Conservation (phyloP, 2,888 invertebrate species). For the Serrognathus titanus region DNA sequence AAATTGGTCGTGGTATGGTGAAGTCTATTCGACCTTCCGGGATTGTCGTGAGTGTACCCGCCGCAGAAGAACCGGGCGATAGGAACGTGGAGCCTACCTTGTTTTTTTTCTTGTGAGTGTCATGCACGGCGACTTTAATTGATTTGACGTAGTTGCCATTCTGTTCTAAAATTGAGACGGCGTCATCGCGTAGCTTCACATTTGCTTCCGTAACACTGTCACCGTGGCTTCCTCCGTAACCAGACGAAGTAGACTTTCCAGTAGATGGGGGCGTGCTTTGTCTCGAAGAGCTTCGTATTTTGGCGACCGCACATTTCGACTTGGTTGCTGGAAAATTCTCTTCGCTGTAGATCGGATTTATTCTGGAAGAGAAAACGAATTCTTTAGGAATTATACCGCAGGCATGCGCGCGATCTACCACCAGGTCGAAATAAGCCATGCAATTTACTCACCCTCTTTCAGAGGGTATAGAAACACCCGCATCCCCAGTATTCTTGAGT, state of each 20-base stretch:
- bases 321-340: conserved; percentile 14
- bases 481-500: conserved; percentile 26
- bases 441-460: conserved; percentile 35
- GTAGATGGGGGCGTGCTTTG: conserved; percentile 31
- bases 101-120: conserved; percentile 35
- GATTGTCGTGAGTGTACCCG: conserved; percentile 47
- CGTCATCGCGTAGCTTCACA: conserved; percentile 36
- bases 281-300: conserved; percentile 16
- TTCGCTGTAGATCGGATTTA: conserved; percentile 47
- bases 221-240: conserved; percentile 44
- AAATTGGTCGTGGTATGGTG: conserved; percentile 47
- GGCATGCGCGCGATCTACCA: too few species aligned
- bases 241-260: conserved; percentile 44
- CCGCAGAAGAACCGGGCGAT: conserved; percentile 34
- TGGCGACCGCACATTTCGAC: conserved; percentile 2
- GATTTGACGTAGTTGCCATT: conserved; percentile 46
- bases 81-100: conserved; percentile 32
- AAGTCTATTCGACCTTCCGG: conserved; percentile 50
- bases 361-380: conserved; percentile 33
- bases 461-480: conserved; percentile 19
- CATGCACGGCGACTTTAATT: conserved; percentile 36
- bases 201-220: conserved; percentile 34
- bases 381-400: not conserved
- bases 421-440: too few species aligned
- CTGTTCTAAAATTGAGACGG: conserved; percentile 42